Base-by-base conservation (phyloP, 1,140 invertebrate species). In the Acromyrmex charruanus region DNA sequence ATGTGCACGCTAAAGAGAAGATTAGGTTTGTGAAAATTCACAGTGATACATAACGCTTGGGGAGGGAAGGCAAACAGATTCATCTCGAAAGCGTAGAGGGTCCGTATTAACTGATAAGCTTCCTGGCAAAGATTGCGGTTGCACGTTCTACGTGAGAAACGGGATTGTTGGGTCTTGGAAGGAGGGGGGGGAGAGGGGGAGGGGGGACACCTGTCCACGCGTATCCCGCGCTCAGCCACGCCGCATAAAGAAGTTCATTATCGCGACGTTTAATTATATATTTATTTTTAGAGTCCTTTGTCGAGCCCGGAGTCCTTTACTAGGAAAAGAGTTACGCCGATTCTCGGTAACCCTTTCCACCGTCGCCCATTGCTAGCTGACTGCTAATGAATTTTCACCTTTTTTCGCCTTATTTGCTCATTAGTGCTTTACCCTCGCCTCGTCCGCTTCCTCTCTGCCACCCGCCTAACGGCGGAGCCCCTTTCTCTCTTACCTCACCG, bases 331-430 rank as follows among this genome's bases (percentile, higher is more conserved):
- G 92, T 94, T 94, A 94, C 92, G 93, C 90, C 91, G 92, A 94
- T 95, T 95, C 94, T 82, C 87, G 87, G 94, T 95, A 95, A 93
- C 85, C 85, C 77, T 75, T 87, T 68, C 84, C 82, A 84, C 71
- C 88, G 44, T 88, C 89, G 77, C 77, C 89, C 90, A 92, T 88
- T 90, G 89, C 92, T 89, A 90, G 90, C 92, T 93, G 90, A 94
- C 93, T 92, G 92, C 93, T 95, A 95, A 95, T 95, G 94, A 95
- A 95, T 94, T 95, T 94, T 93, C 91, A 92, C 92, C 87, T 92
- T 93, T 94, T 93, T 94, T 94, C 91, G 90, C 90, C 91, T 92
- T 91, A 89, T 92, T 94, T 93, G 89, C 94, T 95, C 93, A 94
- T 95, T 94, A 95, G 93, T 93, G 88, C 87, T 90, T 92, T 91